Conservation (phyloP, 2,797 vertebrate genomes). For the Psittacula derbiana region DNA sequence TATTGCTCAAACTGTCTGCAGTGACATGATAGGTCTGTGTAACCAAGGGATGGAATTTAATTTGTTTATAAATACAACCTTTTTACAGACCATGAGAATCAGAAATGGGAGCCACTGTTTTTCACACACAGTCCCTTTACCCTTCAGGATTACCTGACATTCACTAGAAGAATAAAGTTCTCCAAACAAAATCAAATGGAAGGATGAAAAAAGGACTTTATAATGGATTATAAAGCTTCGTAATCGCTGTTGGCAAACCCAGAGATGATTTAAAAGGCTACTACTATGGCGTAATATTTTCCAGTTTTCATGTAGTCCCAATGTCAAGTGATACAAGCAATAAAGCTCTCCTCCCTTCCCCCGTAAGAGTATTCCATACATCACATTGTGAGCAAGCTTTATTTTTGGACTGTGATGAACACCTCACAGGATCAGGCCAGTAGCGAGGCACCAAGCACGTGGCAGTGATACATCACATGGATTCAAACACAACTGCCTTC, state of each 20-base stretch:
- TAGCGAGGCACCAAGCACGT: conserved; percentile 26
- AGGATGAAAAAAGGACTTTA: not conserved
- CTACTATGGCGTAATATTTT: conserved; percentile 17
- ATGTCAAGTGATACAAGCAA: conserved; percentile 38
- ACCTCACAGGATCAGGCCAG: conserved; percentile 42
- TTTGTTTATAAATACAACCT: not conserved
- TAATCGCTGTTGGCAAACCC: not conserved
- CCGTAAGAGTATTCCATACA: conserved; percentile 67
- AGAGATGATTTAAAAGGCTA: not conserved
- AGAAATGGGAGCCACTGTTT: not conserved
- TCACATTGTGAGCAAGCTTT: conserved; percentile 60
- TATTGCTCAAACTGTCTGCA: not conserved
- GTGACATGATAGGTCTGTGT: not conserved
- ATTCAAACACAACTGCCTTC: not conserved
- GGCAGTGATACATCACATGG: conserved; percentile 34
- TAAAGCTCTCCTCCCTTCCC: conserved; percentile 28
- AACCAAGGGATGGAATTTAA: not conserved
- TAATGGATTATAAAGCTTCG: not conserved
- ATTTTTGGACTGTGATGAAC: conserved; percentile 66
- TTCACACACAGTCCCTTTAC: not conserved
- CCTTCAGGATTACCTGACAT: not conserved
- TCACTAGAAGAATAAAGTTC: not conserved
- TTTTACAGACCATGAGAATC: not conserved
- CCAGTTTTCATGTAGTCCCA: conserved; percentile 9
- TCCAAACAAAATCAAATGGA: not conserved